Base-by-base conservation (phyloP, 92 coral and sea anemone species). In the Epizoanthus illoricatus region DNA sequence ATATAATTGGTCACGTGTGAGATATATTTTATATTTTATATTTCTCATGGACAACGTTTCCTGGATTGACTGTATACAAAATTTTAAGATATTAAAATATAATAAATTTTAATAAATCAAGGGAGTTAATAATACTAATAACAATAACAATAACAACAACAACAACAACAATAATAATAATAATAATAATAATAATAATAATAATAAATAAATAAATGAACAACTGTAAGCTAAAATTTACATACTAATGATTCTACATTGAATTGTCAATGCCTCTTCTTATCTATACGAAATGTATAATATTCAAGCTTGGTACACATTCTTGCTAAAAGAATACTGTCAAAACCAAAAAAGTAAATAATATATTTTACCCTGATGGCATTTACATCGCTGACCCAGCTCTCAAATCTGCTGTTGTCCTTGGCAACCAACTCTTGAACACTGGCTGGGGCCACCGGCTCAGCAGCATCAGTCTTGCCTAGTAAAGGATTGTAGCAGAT, bases 361-460 rank as follows among this genome's bases (percentile, higher is more conserved):
- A 49, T 43, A 16, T 16, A 59, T 24, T 92, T 89, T 85, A 95
- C 98, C 89, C 91, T 86, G 71, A 93, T 87, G n/a, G 45, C 81
- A 39, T 93, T 80, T 71, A 95, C 93, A n/a, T 88, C 85, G 19
- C 63, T 72, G 28, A 90, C 76, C 98, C 98, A 95, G 76, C 85
- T 86, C 47, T 95, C 98, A 86, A 95, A 88, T 60, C 73, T 87
- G 80, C 92, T 91, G 82, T 95, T 95, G 73, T 95, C 98, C 62
- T 85, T 91, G 69, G 98, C 98, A 21, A 95, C 98, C 65, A 95
- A 33, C 84, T 93, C 93, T 76, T 91, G 94, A 20, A 96, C 84
- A 60, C 89, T 78, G 17, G 85, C 23, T 1, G 98, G 98, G 9
- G 94, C 97, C 59, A 84, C 88, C 7, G 76, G 73, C 12, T 80